A percentile compares a stretch with the other conserved stretches of the same genome.
Evolutionary conservation across 2,797 vertebrate genomes (phyloP).

Genomic region (Neomorphus geoffroyi): DNA sequence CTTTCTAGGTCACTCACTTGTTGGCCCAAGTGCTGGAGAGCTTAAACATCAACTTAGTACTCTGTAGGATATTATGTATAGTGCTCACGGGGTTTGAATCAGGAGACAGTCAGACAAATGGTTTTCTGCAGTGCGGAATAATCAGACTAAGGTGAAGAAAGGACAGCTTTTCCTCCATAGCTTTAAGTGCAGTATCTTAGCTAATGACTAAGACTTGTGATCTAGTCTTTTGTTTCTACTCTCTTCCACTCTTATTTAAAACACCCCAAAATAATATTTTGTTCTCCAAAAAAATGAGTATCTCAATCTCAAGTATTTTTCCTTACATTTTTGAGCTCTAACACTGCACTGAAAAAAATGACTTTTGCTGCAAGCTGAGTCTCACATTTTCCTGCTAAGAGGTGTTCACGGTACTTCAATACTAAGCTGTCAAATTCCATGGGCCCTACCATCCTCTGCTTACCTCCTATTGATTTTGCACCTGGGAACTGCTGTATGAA

Average conservation of each 20-base stretch:
- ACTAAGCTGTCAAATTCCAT: background rate
- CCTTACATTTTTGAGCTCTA: background rate
- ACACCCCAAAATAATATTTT: background rate
- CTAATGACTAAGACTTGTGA: background rate
- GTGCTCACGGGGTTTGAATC: background rate
- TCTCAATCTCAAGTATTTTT: background rate
- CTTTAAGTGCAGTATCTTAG: background rate
- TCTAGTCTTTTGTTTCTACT: background rate
- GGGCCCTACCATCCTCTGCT: background rate
- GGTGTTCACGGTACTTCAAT: background rate
- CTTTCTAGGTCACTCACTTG: background rate
- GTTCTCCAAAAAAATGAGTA: background rate
- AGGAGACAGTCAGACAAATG: background rate
- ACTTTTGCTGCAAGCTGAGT: background rate
- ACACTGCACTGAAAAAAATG: background rate
- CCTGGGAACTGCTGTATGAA: background rate
- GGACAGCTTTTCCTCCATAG: background rate
- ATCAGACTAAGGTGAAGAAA: background rate
- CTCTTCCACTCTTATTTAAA: background rate
- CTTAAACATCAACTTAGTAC: background rate
- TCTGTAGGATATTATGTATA: background rate
- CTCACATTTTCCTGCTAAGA: background rate
- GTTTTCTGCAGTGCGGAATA: background rate
- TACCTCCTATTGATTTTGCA: background rate
- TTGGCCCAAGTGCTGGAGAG: background rate